Evolutionary conservation across 2,888 invertebrate species (phyloP).

Genomic region (Lepidochitona cinerea): DNA sequence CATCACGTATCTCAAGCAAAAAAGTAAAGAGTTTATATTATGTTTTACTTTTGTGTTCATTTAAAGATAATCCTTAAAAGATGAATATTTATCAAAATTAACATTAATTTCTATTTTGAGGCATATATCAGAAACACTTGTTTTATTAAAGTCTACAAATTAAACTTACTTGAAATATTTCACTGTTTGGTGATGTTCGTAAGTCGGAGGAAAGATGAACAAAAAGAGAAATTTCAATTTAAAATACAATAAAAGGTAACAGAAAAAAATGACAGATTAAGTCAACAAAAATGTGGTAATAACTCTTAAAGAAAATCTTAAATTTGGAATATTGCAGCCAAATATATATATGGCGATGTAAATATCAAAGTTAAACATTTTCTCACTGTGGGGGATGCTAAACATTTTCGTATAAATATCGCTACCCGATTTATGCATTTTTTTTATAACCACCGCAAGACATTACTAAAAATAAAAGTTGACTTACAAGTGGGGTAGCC

Average conservation of each 20-base stretch:
- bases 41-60: too few relatives aligned
- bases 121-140: too few relatives aligned
- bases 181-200: too few relatives aligned
- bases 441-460: neutral
- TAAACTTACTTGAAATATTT: slow-evolving; percentile 70
- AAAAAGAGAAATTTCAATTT: slow-evolving; percentile 30
- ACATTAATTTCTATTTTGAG: too few relatives aligned
- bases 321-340: neutral
- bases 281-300: too few relatives aligned
- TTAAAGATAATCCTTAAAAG: too few relatives aligned
- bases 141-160: too few relatives aligned
- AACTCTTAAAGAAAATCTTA: neutral
- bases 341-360: neutral
- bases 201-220: too few relatives aligned
- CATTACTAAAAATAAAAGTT: neutral
- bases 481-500: slow-evolving; percentile 81
- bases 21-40: too few relatives aligned
- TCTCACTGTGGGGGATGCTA: neutral
- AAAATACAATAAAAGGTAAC: neutral
- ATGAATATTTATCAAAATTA: too few relatives aligned
- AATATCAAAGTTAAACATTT: neutral
- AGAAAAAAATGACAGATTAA: too few relatives aligned
- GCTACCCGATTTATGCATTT: neutral
- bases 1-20: too few relatives aligned
- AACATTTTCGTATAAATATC: neutral